Evolutionary conservation across 2,888 invertebrate species (phyloP).

Genomic region (Xanthostigma xanthostigma): DNA sequence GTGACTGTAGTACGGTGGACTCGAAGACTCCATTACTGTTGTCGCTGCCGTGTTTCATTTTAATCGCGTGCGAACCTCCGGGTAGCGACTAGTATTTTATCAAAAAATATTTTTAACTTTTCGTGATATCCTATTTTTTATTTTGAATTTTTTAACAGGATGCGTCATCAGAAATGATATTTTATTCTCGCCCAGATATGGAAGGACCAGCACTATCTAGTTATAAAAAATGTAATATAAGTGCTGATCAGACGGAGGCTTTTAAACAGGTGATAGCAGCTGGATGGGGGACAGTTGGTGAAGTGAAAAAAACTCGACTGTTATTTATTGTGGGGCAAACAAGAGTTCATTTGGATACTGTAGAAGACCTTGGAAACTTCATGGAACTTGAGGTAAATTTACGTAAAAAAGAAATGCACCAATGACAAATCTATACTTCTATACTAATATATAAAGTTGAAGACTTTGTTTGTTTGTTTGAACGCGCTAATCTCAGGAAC

Average conservation of each 20-base stretch:
- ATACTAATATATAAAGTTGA: no score
- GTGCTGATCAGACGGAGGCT: slow-evolving; percentile 33
- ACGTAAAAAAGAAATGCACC: no score
- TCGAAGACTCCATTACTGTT: no score
- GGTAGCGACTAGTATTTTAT: no score
- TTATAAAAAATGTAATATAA: slow-evolving; percentile 47
- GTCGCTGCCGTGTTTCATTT: no score
- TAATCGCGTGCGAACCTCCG: no score
- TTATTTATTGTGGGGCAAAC: slow-evolving; percentile 72
- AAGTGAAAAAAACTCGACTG: slow-evolving; percentile 58
- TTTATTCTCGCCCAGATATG: slow-evolving; percentile 61
- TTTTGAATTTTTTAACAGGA: slow-evolving; percentile 27
- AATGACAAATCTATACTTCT: no score
- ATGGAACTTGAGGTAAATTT: slow-evolving; percentile 66
- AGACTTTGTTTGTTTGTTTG: no score
- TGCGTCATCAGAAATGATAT: slow-evolving; percentile 51
- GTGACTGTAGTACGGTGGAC: no score
- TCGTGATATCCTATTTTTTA: background rate
- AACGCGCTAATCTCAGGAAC: no score
- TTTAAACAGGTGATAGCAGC: slow-evolving; percentile 36
- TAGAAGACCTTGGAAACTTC: slow-evolving; percentile 61
- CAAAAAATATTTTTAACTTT: background rate
- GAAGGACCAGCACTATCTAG: slow-evolving; percentile 66
- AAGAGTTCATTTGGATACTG: slow-evolving; percentile 76
- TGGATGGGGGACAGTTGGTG: slow-evolving; percentile 54